Evolutionary conservation across 2,888 invertebrate species (phyloP).

Genomic region (Trichacis sp.): DNA sequence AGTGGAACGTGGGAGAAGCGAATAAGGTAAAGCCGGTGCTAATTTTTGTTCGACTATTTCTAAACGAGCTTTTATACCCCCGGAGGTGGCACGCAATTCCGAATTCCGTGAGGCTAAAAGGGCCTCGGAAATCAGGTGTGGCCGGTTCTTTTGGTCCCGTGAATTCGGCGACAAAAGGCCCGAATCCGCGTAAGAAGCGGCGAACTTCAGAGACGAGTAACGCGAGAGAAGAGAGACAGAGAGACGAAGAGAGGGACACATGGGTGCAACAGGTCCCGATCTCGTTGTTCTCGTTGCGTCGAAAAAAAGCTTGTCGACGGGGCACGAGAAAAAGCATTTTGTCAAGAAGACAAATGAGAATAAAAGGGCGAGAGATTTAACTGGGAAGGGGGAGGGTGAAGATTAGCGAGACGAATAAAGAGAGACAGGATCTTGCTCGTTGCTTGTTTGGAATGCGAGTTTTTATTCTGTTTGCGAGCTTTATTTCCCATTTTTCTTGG

Average conservation of each 20-base stretch:
- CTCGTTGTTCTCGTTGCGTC: slow-evolving; percentile 24
- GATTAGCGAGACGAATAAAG: slow-evolving; percentile 54
- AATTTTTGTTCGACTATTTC: slow-evolving; percentile 19
- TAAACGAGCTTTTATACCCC: slow-evolving; percentile 14
- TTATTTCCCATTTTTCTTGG: slow-evolving; percentile 12
- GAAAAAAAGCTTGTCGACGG: slow-evolving; percentile 55
- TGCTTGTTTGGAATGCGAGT: slow-evolving; percentile 49
- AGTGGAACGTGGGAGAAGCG: slow-evolving; percentile 15
- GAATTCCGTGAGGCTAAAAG: slow-evolving; percentile 43
- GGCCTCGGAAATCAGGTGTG: slow-evolving; percentile 53
- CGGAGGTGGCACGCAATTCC: slow-evolving; percentile 34
- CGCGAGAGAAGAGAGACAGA: too few relatives aligned
- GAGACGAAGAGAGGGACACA: slow-evolving; percentile 4
- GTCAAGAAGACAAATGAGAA: slow-evolving; percentile 35
- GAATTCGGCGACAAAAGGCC: slow-evolving; percentile 57
- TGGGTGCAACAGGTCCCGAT: slow-evolving; percentile 13
- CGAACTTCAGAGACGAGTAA: slow-evolving; percentile 53
- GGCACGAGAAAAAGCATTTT: slow-evolving; percentile 52
- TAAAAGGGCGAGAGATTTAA: slow-evolving; percentile 22
- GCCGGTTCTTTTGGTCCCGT: slow-evolving; percentile 50
- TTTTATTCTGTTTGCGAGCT: slow-evolving; percentile 37
- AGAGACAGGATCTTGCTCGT: slow-evolving; percentile 21
- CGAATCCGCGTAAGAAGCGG: slow-evolving; percentile 64
- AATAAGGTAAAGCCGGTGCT: slow-evolving; percentile 7
- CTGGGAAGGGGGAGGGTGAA: slow-evolving; percentile 46